Conservation (phyloP, 2,888 invertebrate genomes). For the Drosophila recens region DNA sequence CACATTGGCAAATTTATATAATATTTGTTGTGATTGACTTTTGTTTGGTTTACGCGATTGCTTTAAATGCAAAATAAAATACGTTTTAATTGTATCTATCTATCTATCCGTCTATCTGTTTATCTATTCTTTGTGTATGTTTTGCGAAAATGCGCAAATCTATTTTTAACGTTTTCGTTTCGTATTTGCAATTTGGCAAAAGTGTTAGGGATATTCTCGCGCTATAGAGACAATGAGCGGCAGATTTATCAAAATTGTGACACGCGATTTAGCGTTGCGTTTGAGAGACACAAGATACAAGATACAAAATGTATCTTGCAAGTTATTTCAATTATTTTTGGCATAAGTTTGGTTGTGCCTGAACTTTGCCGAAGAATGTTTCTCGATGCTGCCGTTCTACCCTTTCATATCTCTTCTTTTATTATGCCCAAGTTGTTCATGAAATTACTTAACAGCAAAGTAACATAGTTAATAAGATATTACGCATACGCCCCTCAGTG, state of each 20-base stretch:
- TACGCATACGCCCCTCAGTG: slow-evolving; percentile 66
- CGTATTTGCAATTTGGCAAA: slow-evolving; percentile 58
- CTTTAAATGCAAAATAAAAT: slow-evolving; percentile 69
- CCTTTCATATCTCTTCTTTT: neutral
- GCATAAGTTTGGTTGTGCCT: slow-evolving; percentile 45
- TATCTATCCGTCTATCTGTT: slow-evolving; percentile 26
- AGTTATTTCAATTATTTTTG: slow-evolving; percentile 75
- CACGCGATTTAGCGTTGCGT: slow-evolving; percentile 59
- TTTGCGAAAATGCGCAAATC: slow-evolving; percentile 63
- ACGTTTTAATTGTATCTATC: slow-evolving; percentile 73
- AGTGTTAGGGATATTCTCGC: slow-evolving; percentile 37
- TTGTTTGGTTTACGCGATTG: slow-evolving; percentile 32
- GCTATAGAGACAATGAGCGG: slow-evolving; percentile 60
- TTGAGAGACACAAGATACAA: slow-evolving; percentile 21
- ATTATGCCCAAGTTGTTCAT: slow-evolving; percentile 64
- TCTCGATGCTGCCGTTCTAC: slow-evolving; percentile 31
- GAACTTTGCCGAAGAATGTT: slow-evolving; percentile 55
- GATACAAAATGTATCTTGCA: slow-evolving; percentile 42
- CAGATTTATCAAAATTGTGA: slow-evolving; percentile 75
- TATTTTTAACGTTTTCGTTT: slow-evolving; percentile 61
- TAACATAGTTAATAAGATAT: slow-evolving; percentile 59
- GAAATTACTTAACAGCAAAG: slow-evolving; percentile 61
- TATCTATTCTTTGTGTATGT: slow-evolving; percentile 33
- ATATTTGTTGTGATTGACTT: slow-evolving; percentile 38
- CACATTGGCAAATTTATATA: slow-evolving; percentile 36